phyloP scores from a whole-genome alignment of 2,797 vertebrate species.

The Ptychobarbus kaznakovi region DNA sequence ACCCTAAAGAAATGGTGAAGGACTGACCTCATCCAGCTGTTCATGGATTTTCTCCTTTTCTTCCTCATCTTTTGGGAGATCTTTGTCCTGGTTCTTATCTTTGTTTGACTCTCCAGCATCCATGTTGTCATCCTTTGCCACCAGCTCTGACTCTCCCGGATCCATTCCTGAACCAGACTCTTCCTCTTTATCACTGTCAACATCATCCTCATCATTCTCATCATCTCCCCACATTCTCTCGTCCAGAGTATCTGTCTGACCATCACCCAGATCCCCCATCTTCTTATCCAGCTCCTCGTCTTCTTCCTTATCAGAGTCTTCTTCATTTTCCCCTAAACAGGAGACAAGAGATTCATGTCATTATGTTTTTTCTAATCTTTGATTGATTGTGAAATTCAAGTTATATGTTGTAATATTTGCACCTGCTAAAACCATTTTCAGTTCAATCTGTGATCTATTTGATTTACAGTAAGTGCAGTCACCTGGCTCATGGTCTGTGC shows the following conservation, averaged over 20 bases:
- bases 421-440: neutral
- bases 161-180: constrained; percentile 95
- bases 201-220: constrained; percentile 79
- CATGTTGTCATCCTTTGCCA: constrained; percentile 92
- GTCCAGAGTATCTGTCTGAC: constrained; percentile 91
- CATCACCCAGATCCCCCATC: constrained; percentile 93
- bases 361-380: neutral
- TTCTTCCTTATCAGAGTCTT: constrained; percentile 84
- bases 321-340: constrained; percentile 78
- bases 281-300: constrained; percentile 93
- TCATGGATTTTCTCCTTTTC: constrained; percentile 88
- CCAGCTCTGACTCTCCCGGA: constrained; percentile 91
- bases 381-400: neutral
- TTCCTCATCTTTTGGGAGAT: constrained; percentile 75
- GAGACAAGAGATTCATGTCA: neutral
- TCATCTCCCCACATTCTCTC: constrained; percentile 97
- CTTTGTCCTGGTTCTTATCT: constrained; percentile 79
- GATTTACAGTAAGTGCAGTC: constrained; percentile 22
- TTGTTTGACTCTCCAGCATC: constrained; percentile 82
- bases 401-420: neutral
- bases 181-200: constrained; percentile 83
- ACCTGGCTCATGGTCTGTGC: constrained; percentile 86
- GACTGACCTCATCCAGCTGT: constrained; percentile 89
- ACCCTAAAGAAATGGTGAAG: neutral
- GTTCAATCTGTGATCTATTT: neutral